These are phyloP conservation scores for Podotricha telesiphe DNA, from an alignment of 2,888 invertebrate species.

Conservation along the genomic window DNA sequence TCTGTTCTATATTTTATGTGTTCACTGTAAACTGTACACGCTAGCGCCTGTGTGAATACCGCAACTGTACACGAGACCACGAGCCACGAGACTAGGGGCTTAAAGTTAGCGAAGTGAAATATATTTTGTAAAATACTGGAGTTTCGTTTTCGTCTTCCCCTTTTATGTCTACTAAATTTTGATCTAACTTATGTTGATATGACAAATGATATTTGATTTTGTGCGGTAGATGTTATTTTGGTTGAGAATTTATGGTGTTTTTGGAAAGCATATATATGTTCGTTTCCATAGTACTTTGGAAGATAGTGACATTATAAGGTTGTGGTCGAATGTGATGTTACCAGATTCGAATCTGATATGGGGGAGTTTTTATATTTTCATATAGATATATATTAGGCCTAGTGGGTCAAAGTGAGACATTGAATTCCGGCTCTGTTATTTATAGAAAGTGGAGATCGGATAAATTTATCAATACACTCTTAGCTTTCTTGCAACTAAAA, in stretches of 20 bases:
- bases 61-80: no score
- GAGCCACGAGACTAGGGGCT: conserved; percentile 3
- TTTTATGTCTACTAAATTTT: neutral
- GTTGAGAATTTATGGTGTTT: neutral
- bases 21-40: conserved; percentile 1
- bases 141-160: conserved; percentile 1
- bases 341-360: no score
- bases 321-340: no score
- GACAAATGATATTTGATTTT: neutral
- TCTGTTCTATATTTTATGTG: conserved; percentile 5
- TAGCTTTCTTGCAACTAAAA: no score
- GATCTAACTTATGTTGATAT: neutral
- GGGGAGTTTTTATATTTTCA: no score
- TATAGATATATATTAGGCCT: no score
- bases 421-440: no score
- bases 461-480: no score
- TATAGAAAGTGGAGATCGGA: no score
- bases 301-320: no score
- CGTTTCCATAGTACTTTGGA: neutral
- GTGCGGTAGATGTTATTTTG: neutral
- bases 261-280: neutral
- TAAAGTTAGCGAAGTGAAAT: conserved; percentile 14
- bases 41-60: conserved; percentile 16
- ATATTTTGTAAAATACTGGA: conserved; percentile 5
- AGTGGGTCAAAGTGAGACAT: no score